These are phyloP conservation scores for Beroe ovata DNA, from an alignment of 37 sponge, comb jelly and placozoan genomes.

Conservation along the genomic window DNA sequence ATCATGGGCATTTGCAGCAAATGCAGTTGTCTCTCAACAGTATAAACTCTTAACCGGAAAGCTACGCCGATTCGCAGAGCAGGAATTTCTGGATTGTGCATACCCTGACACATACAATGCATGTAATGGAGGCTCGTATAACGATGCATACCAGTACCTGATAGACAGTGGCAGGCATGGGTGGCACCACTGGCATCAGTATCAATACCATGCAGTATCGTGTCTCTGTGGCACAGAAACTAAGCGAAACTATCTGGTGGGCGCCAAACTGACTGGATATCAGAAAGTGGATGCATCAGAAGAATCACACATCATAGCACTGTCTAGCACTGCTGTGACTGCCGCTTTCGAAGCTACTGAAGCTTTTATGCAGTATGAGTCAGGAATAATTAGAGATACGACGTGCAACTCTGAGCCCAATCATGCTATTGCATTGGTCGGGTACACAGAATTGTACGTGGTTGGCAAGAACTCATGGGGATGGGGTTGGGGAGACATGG, in stretches of 20 bases:
- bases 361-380: background rate
- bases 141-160: constrained; percentile 11
- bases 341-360: constrained; percentile 35
- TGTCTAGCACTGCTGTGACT: background rate
- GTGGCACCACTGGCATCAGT: background rate
- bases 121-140: constrained; percentile 30
- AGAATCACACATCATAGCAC: background rate
- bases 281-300: background rate
- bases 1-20: constrained; percentile 30
- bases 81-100: constrained; percentile 36
- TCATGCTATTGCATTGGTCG: constrained; percentile 31
- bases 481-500: constrained; percentile 20
- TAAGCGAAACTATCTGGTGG: constrained; percentile 3
- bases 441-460: constrained; percentile 13
- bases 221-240: background rate
- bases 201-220: background rate
- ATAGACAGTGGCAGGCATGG: background rate
- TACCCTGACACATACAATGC: background rate
- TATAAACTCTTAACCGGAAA: background rate
- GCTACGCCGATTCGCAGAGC: constrained; percentile 13
- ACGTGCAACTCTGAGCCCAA: constrained; percentile 25
- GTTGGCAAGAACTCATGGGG: constrained; percentile 55
- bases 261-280: constrained; percentile 32
- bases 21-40: background rate
- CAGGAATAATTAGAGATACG: constrained; percentile 37